Evolutionary conservation across 2,888 invertebrate genomes (phyloP).

Genomic region (Leucophenga montana): DNA sequence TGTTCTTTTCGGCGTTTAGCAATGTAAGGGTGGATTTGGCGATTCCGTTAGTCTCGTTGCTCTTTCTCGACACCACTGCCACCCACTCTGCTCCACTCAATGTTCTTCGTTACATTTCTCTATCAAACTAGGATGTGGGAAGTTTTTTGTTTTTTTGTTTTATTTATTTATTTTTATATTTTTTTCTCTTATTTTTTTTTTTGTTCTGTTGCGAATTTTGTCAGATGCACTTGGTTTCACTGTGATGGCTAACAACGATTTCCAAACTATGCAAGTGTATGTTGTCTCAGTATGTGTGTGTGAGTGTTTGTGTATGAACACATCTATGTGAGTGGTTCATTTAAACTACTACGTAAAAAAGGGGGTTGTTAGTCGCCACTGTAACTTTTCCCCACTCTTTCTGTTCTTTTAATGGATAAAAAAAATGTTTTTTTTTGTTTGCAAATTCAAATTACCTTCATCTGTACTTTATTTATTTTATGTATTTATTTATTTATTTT

Average conservation of each 20-base stretch:
- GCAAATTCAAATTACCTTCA: neutral
- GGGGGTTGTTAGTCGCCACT: constrained; percentile 14
- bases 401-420: neutral
- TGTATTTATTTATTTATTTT: too few species aligned
- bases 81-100: too few species aligned
- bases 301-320: neutral
- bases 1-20: too few species aligned
- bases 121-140: too few species aligned
- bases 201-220: too few species aligned
- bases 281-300: neutral
- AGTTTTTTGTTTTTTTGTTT: too few species aligned
- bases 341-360: constrained; percentile 6
- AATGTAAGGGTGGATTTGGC: too few species aligned
- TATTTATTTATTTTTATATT: too few species aligned
- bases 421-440: neutral
- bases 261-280: neutral
- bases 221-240: neutral
- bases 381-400: neutral
- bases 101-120: too few species aligned
- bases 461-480: neutral
- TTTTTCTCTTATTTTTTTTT: too few species aligned
- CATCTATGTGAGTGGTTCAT: neutral
- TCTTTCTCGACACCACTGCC: too few species aligned
- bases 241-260: constrained; percentile 1
- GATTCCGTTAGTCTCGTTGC: too few species aligned